These are phyloP conservation scores for Aphidius ervi DNA, from an alignment of 1,140 invertebrate genomes.

Conservation along the genomic window DNA sequence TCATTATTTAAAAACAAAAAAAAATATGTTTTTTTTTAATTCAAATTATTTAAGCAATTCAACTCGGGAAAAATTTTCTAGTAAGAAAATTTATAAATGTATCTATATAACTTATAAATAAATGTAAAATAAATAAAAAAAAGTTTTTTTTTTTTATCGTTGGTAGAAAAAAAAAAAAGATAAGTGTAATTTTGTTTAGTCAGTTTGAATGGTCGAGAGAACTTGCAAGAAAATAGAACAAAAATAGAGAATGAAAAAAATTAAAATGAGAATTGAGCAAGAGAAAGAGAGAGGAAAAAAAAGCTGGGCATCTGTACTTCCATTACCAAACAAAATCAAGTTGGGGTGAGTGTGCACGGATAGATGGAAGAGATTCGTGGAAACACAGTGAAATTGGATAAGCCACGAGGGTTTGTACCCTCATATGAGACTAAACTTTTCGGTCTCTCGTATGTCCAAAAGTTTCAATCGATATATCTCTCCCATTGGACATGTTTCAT, in stretches of 20 bases:
- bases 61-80: no score
- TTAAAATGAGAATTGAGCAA: not conserved
- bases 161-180: not conserved
- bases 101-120: no score
- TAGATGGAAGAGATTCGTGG: constrained; percentile 39
- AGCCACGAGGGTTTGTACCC: constrained; percentile 32
- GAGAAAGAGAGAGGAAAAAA: not conserved
- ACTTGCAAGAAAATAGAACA: constrained; percentile 1
- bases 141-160: not conserved
- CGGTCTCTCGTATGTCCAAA: no score
- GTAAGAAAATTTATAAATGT: no score
- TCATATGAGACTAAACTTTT: no score
- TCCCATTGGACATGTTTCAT: no score
- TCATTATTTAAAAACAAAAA: no score
- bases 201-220: not conserved
- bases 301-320: constrained; percentile 12
- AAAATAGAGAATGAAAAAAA: not conserved
- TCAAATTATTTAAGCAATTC: no score
- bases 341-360: constrained; percentile 19
- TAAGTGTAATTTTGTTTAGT: constrained; percentile 6
- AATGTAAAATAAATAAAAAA: constrained; percentile 5
- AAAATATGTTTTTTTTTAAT: no score
- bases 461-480: no score
- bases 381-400: constrained; percentile 42
- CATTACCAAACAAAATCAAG: constrained; percentile 19